phyloP scores from a whole-genome alignment of 1,140 invertebrate species.

The Tetramorium alpestre region DNA sequence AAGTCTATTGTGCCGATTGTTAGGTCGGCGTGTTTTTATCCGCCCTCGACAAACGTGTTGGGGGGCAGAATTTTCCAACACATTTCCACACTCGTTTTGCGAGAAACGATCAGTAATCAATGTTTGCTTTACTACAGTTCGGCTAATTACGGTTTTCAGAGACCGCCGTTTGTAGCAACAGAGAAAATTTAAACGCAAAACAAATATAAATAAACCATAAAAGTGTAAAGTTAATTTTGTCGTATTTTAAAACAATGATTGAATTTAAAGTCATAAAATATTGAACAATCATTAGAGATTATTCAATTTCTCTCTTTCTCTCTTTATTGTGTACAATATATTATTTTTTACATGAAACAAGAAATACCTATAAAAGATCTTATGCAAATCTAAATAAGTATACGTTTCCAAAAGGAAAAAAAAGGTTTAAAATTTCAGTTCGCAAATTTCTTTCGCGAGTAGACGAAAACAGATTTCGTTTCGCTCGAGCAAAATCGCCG shows the following conservation, averaged over 20 bases:
- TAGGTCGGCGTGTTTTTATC: constrained; percentile 1
- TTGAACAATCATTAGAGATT: not conserved
- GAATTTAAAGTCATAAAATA: constrained; percentile 4
- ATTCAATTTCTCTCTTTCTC: not conserved
- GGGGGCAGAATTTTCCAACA: constrained; percentile 3
- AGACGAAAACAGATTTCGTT: not conserved
- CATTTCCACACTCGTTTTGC: not conserved
- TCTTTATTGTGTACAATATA: not conserved
- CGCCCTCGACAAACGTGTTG: not conserved
- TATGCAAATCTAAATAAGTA: not conserved
- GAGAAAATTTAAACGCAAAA: constrained; percentile 19
- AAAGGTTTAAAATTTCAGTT: not conserved
- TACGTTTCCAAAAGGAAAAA: not conserved
- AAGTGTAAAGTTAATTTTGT: not conserved
- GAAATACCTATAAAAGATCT: not conserved
- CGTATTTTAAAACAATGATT: not conserved
- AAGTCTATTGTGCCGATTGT: not conserved
- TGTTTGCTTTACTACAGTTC: constrained; percentile 2
- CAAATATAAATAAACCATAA: not conserved
- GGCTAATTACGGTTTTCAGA: constrained; percentile 33
- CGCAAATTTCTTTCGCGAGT: not conserved
- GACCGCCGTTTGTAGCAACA: not conserved
- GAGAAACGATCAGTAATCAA: constrained; percentile 11
- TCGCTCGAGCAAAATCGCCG: not conserved
- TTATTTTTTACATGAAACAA: not conserved